Conservation (phyloP, 2,888 invertebrate genomes). For the Acrobasis repandana region DNA sequence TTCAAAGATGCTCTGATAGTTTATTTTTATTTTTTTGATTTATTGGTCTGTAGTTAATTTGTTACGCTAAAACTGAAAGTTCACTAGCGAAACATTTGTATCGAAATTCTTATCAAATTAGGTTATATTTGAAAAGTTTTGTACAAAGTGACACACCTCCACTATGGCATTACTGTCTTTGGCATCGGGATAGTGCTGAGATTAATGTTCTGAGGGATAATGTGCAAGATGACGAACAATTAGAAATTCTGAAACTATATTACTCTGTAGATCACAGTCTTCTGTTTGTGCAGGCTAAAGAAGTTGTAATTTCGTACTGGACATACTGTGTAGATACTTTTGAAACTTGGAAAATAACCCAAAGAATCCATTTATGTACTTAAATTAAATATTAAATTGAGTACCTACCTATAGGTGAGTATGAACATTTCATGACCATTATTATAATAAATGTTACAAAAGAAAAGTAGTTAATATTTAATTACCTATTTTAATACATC, state of each 20-base stretch:
- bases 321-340: background rate
- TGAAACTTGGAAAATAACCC: background rate
- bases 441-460: conserved; percentile 6
- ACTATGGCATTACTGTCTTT: background rate
- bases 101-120: background rate
- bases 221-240: too few relatives aligned
- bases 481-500: conserved; percentile 25
- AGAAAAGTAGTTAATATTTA: conserved; percentile 11
- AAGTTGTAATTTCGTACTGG: background rate
- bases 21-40: too few relatives aligned
- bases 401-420: background rate
- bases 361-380: background rate
- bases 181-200: background rate
- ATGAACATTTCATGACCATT: conserved; percentile 23
- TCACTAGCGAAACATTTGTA: background rate
- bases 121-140: background rate
- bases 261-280: too few relatives aligned
- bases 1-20: too few relatives aligned
- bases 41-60: too few relatives aligned
- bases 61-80: background rate
- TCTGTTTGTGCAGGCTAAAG: too few relatives aligned
- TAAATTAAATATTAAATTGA: background rate
- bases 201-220: too few relatives aligned
- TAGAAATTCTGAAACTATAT: too few relatives aligned
- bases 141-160: background rate